phyloP scores from a whole-genome alignment of 1,140 invertebrate species.

The Dendroctonus valens region DNA sequence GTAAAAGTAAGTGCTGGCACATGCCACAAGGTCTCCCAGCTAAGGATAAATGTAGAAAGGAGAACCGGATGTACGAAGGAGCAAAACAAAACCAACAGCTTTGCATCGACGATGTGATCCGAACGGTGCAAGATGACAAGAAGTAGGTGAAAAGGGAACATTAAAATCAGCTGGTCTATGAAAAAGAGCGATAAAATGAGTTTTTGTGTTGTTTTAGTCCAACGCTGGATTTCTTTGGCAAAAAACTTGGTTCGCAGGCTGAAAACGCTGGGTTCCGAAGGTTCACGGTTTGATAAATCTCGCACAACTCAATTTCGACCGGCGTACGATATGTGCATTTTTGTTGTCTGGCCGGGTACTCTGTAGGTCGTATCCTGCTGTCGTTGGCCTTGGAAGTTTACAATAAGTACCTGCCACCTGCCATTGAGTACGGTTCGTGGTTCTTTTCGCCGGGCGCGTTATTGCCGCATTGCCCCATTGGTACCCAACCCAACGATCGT shows the following conservation, averaged over 20 bases:
- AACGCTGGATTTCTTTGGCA: too few species aligned
- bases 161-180: neutral
- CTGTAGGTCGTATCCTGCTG: constrained; percentile 23
- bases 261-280: too few species aligned
- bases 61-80: constrained; percentile 43
- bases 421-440: constrained; percentile 28
- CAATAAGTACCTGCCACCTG: constrained; percentile 20
- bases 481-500: neutral
- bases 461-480: constrained; percentile 1
- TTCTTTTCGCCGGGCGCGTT: neutral
- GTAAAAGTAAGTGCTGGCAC: constrained; percentile 34
- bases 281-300: too few species aligned
- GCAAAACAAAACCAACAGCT: constrained; percentile 44
- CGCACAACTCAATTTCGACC: constrained; percentile 5
- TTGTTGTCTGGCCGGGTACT: constrained; percentile 23
- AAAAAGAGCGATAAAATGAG: neutral
- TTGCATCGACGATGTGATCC: constrained; percentile 5
- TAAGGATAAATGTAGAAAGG: constrained; percentile 41
- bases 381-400: constrained; percentile 28
- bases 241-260: too few species aligned
- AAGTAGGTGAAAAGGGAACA: constrained; percentile 24
- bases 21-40: constrained; percentile 22
- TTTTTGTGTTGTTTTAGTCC: too few species aligned
- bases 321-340: constrained; percentile 15
- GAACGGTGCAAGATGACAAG: constrained; percentile 1